Evolutionary conservation across 2,888 invertebrate genomes (phyloP), one percentile per base, ranked within the genome.

Genomic region (Sminthurinus aureus): DNA sequence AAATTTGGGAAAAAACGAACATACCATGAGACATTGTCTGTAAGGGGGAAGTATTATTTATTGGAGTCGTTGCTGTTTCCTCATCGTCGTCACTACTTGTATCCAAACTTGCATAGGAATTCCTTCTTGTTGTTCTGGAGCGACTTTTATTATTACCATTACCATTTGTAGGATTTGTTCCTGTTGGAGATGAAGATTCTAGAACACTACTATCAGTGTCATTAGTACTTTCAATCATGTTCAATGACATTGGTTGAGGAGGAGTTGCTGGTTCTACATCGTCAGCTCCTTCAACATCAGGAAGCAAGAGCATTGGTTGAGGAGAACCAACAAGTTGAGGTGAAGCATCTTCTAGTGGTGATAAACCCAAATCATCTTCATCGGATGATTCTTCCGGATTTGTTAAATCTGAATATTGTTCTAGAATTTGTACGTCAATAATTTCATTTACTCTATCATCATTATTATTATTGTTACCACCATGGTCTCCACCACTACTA

Each of bases 301-400:
- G 22, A 13, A 71, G 71, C 9, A 58, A 38, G 6, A 38, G 13
- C 58, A 13, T 18, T n/a, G 87, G 85, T 75, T 87, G 87, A 0
- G 87, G 87, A 2, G 87, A 86, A 38, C 85, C 88, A 75, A 86
- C 83, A 24, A 86, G 85, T 69, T 85, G 86, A 0, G 88, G 85
- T 18, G 86, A 91, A 67, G 92, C 90, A 90, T 95, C 95, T 88
- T 95, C 95, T 76, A 95, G 90, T 0, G 95, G 95, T 8, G 95
- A 95, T 89, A 96, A 95, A 76, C 96, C 96, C 81, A 94, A 94
- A 11, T 93, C 92, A 90, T 96, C 94, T 89, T 95, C 95, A 89
- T 96, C 96, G 0, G 95, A 96, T 0, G 95, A 95, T 90, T 96
- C 95, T 89, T 95, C 95, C 8, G 93, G 92, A 26, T 86, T 84